Percentiles rank a stretch among this genome's conserved stretches.
Evolutionary conservation across 2,888 invertebrate genomes (phyloP).

Genomic region (Andrena flavipes): DNA sequence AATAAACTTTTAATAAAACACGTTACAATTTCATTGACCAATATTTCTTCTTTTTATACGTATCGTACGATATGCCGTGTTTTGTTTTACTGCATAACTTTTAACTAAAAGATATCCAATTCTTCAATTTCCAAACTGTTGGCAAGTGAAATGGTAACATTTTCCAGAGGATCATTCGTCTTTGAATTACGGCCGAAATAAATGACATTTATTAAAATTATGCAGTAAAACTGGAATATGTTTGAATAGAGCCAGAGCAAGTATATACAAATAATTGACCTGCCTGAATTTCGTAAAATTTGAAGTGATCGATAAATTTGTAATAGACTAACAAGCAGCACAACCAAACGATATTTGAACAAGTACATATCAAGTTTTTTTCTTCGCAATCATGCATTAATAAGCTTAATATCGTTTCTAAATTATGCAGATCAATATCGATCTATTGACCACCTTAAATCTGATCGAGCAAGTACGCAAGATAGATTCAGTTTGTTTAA

Average conservation of each 20-base stretch:
- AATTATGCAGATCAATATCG: slow-evolving; percentile 46
- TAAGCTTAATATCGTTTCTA: slow-evolving; percentile 28
- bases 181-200: background rate
- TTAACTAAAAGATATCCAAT: slow-evolving; percentile 28
- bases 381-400: slow-evolving; percentile 40
- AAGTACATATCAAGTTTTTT: slow-evolving; percentile 49
- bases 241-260: slow-evolving; percentile 24
- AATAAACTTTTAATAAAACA: slow-evolving; percentile 19
- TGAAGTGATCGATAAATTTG: slow-evolving; percentile 56
- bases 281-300: slow-evolving; percentile 31
- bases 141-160: background rate
- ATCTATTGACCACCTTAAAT: slow-evolving; percentile 47
- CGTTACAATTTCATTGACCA: slow-evolving; percentile 15
- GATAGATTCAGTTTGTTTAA: slow-evolving; percentile 33
- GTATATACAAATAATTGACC: slow-evolving; percentile 32
- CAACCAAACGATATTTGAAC: slow-evolving; percentile 57
- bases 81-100: slow-evolving; percentile 36
- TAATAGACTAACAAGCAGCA: slow-evolving; percentile 62
- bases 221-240: slow-evolving; percentile 43
- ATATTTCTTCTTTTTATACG: slow-evolving; percentile 22
- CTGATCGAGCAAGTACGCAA: slow-evolving; percentile 46
- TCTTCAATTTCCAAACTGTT: background rate
- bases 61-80: background rate
- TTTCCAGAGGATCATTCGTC: background rate
- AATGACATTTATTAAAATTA: slow-evolving; percentile 35